Evolutionary conservation across 2,888 invertebrate species (phyloP).

Genomic region (Yponomeuta malinellus): DNA sequence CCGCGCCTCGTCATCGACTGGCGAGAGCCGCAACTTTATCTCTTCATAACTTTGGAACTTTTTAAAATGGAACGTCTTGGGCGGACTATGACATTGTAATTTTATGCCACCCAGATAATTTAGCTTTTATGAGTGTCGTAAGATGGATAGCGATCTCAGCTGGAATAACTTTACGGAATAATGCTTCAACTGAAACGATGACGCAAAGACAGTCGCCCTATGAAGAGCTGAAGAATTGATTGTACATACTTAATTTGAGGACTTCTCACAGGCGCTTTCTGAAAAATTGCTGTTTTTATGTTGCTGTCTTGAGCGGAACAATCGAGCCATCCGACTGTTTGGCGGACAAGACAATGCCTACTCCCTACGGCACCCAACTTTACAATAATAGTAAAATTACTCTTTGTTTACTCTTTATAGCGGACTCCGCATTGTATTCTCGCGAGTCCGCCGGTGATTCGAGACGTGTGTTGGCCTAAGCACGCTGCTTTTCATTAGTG

Average conservation of each 20-base stretch:
- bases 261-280: background rate
- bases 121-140: constrained; percentile 44
- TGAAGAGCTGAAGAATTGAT: background rate
- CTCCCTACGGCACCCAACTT: constrained; percentile 43
- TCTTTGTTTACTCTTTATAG: constrained; percentile 47
- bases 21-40: constrained; percentile 56
- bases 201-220: background rate
- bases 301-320: background rate
- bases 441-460: constrained; percentile 18
- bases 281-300: background rate
- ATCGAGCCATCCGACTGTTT: background rate
- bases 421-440: constrained; percentile 26
- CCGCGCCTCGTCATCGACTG: constrained; percentile 38
- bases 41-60: constrained; percentile 62
- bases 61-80: constrained; percentile 45
- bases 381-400: constrained; percentile 41
- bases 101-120: constrained; percentile 60
- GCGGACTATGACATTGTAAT: constrained; percentile 54
- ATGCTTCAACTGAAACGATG: constrained; percentile 9
- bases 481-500: background rate
- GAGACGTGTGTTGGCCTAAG: background rate
- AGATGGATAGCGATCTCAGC: constrained; percentile 18
- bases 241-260: background rate
- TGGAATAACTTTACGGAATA: constrained; percentile 14
- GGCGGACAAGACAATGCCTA: background rate